Percentiles rank a stretch among this genome's conserved stretches.
phyloP scores from a whole-genome alignment of 2,888 invertebrate genomes.

The Allacma fusca region DNA sequence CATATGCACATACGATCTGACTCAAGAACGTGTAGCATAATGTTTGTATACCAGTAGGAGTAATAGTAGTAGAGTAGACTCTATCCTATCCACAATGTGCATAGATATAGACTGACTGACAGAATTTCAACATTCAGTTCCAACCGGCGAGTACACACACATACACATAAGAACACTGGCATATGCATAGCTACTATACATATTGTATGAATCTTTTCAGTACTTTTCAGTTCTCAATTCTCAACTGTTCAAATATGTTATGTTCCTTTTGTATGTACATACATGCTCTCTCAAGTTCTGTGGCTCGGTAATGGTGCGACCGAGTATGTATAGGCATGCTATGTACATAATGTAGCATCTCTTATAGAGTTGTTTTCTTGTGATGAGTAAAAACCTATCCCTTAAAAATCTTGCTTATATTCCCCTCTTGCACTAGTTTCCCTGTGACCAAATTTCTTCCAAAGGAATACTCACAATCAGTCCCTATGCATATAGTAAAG shows the following conservation, averaged over 20 bases:
- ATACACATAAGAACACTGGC: background rate
- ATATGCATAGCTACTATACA: background rate
- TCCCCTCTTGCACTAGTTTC: background rate
- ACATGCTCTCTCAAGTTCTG: too few species aligned
- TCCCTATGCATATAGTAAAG: too few species aligned
- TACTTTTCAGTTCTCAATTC: background rate
- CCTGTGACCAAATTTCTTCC: background rate
- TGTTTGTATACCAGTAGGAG: too few species aligned
- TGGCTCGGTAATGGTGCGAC: too few species aligned
- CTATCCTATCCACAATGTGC: too few species aligned
- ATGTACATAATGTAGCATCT: too few species aligned
- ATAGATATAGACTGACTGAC: constrained; percentile 5
- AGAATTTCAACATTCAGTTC: background rate
- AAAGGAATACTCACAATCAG: background rate
- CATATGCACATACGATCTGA: background rate
- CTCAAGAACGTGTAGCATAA: background rate
- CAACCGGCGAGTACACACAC: background rate
- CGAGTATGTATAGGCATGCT: too few species aligned
- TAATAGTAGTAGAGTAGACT: too few species aligned
- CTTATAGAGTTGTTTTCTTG: background rate
- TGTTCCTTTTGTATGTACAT: too few species aligned
- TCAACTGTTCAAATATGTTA: too few species aligned
- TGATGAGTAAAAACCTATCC: background rate
- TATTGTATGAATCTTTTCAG: background rate
- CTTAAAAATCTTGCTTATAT: background rate